Evolutionary conservation across 2,888 invertebrate genomes (phyloP), one percentile per base, ranked within the genome.

Genomic region (Nebria brevicollis): DNA sequence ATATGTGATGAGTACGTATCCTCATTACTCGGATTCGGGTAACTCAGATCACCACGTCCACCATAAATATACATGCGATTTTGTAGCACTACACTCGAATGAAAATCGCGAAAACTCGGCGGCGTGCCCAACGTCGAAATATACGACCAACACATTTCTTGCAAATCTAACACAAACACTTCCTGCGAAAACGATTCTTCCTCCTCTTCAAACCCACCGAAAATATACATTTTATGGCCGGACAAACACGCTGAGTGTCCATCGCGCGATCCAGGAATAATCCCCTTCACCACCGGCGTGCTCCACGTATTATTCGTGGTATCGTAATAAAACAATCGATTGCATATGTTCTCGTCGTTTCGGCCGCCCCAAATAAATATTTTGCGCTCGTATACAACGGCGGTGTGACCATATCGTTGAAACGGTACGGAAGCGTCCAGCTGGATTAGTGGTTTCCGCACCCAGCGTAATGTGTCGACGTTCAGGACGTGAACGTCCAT

Each of bases 291-390:
- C 70, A 88, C 83, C 10, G 94, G 94, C 1, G 91, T 91, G 20
- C 91, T 92, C 95, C 95, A 96, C 85, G 91, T 91, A 64, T 93
- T 89, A 79, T 90, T 93, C 84, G 91, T 92, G 10, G 95, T 94
- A 88, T 97, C 94, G 87, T 96, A 98, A 86, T 95, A 94, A 86
- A 94, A 96, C 0, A 98, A 90, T 34, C 92, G 92, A 85, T 95
- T 94, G 89, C 96, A 97, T 6, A 96, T 94, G 43, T 93, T 92
- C 84, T 92, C 92, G 88, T 98, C 97, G 88, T 97, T 97, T 83
- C 97, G 91, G 2, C 98, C 98, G 75, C 98, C 98, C 97, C 97
- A 98, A 85, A 98, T 92, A 86, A 95, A 96, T 13, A 95, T 93
- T 88, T 93, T 94, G 72, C 94, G 92, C 66, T 92, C 92, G 87